These are phyloP conservation scores for Trachops cirrhosus DNA, from an alignment of 2,797 vertebrate genomes.

Conservation along the genomic window DNA sequence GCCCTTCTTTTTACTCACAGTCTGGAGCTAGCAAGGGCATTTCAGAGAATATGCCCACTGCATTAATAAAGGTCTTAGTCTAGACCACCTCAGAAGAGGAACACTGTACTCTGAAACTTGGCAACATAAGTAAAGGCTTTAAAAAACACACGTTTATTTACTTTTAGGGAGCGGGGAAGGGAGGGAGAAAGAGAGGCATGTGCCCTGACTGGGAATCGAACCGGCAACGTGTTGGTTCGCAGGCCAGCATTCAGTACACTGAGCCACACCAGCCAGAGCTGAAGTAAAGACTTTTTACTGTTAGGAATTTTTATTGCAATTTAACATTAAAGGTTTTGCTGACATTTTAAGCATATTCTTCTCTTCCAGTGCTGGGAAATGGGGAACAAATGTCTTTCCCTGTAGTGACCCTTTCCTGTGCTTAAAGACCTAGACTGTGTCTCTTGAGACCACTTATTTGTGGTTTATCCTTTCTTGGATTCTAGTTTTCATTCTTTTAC, in stretches of 20 bases:
- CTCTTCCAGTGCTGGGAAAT: not conserved
- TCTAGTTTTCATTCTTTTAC: conserved; percentile 3
- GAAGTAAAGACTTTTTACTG: not conserved
- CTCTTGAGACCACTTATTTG: not conserved
- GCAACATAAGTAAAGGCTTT: not conserved
- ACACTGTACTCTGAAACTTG: conserved; percentile 32
- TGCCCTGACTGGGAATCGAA: too few relatives aligned
- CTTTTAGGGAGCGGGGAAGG: too few relatives aligned
- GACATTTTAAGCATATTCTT: not conserved
- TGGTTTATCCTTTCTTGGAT: not conserved
- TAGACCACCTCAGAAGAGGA: not conserved
- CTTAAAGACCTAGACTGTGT: not conserved
- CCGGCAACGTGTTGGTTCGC: too few relatives aligned
- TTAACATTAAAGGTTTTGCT: conserved; percentile 19
- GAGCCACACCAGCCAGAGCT: too few relatives aligned
- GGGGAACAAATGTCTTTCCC: not conserved
- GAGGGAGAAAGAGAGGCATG: too few relatives aligned
- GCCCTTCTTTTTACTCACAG: not conserved
- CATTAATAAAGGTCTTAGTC: not conserved
- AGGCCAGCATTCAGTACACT: too few relatives aligned
- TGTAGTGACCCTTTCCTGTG: not conserved
- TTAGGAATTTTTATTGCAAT: not conserved
- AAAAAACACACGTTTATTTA: too few relatives aligned
- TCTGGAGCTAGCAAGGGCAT: not conserved
- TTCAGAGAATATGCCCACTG: not conserved